Conservation (phyloP, 2,797 vertebrate genomes). For the Lepilemur ruficaudatus region DNA sequence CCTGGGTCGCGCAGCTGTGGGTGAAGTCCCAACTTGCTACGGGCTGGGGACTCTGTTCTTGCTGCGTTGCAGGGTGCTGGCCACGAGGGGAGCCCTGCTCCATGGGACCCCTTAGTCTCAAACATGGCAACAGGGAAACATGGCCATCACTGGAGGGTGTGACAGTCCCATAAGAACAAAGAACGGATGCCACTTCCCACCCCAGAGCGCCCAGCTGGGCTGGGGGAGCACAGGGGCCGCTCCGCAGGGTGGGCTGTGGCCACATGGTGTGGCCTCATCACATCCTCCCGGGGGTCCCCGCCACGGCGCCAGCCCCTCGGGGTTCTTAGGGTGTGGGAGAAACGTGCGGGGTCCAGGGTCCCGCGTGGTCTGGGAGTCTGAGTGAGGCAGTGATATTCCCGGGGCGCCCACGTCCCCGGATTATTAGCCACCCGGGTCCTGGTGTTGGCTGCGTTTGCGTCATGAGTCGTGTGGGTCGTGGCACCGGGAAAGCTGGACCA, state of each 20-base stretch:
- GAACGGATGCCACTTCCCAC: background rate
- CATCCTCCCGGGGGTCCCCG: fast-evolving
- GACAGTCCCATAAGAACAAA: fast-evolving
- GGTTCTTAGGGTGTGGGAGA: background rate
- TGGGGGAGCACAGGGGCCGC: background rate
- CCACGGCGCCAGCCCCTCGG: background rate
- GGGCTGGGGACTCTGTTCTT: background rate
- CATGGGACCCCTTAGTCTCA: no score
- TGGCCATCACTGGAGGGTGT: background rate
- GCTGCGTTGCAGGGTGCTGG: background rate
- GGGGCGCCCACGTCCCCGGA: no score
- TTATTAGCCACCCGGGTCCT: background rate
- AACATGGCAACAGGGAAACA: background rate
- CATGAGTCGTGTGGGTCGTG: fast-evolving
- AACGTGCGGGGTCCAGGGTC: background rate
- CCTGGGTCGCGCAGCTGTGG: background rate
- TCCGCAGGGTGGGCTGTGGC: fast-evolving
- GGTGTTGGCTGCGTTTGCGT: background rate
- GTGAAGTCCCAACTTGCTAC: background rate
- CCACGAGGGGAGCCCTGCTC: background rate
- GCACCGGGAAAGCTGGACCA: background rate
- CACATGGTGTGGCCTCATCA: fast-evolving
- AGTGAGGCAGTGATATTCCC: background rate
- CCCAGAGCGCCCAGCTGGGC: background rate
- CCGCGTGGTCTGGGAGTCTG: background rate